Evolutionary conservation across 2,888 invertebrate species (phyloP).

Genomic region (Oxytorus armatus): DNA sequence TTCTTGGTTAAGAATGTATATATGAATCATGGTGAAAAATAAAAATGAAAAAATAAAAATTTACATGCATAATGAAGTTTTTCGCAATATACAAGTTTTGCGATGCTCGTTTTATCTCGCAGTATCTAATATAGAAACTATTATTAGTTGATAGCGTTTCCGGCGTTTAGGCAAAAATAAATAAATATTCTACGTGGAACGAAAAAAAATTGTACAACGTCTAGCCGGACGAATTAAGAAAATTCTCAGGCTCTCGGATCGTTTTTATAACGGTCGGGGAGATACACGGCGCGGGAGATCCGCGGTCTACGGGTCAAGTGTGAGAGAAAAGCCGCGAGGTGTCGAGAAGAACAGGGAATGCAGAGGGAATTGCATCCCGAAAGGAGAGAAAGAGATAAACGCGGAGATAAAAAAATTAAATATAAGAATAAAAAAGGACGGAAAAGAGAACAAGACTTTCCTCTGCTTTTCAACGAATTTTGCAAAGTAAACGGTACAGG

Average conservation of each 20-base stretch:
- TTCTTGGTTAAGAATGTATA: too few species aligned
- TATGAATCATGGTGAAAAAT: too few species aligned
- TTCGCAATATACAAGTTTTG: too few species aligned
- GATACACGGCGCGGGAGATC: slow-evolving; percentile 40
- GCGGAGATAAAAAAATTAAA: slow-evolving; percentile 3
- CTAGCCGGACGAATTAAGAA: slow-evolving; percentile 62
- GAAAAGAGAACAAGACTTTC: background rate
- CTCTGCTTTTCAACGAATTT: background rate
- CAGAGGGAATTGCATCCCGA: slow-evolving; percentile 47
- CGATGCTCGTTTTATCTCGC: too few species aligned
- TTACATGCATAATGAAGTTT: too few species aligned
- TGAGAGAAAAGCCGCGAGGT: slow-evolving; percentile 69
- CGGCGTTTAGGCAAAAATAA: slow-evolving; percentile 2
- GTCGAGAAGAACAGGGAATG: slow-evolving; percentile 63
- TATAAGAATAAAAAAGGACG: background rate
- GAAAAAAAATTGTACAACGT: slow-evolving; percentile 12
- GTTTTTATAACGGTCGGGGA: slow-evolving; percentile 43
- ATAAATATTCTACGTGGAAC: background rate
- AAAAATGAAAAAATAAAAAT: too few species aligned
- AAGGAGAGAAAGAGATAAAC: slow-evolving; percentile 5
- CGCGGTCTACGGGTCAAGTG: slow-evolving; percentile 65
- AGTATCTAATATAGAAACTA: too few species aligned
- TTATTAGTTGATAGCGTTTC: slow-evolving; percentile 12
- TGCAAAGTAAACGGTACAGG: background rate
- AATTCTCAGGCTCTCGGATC: slow-evolving; percentile 65